phyloP scores from a whole-genome alignment of 1,140 invertebrate genomes.

The Gonioctena quinquepunctata region DNA sequence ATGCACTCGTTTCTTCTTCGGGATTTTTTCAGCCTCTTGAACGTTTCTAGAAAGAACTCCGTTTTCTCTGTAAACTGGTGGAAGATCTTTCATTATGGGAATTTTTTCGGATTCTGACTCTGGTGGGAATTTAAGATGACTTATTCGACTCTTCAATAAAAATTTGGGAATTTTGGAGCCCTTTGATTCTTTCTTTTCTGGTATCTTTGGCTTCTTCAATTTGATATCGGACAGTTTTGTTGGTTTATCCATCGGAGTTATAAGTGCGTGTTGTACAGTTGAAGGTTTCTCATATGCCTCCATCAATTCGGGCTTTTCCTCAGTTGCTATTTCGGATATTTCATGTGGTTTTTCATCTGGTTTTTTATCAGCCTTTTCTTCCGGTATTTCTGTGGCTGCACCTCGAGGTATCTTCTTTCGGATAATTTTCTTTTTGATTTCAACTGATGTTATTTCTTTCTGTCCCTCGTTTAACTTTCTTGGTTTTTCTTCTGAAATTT shows the following conservation, averaged over 20 bases:
- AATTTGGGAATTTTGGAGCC: slow-evolving; percentile 65
- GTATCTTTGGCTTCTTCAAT: slow-evolving; percentile 41
- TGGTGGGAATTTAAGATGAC: slow-evolving; percentile 64
- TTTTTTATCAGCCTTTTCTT: slow-evolving; percentile 2
- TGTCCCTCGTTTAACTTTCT: slow-evolving; percentile 20
- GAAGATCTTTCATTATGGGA: slow-evolving; percentile 59
- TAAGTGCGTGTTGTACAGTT: slow-evolving; percentile 30
- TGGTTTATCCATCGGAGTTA: slow-evolving; percentile 25
- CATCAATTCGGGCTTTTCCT: slow-evolving; percentile 15
- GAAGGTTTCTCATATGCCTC: slow-evolving; percentile 16
- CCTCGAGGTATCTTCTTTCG: slow-evolving; percentile 24
- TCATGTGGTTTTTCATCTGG: background rate
- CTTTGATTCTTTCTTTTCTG: slow-evolving; percentile 64
- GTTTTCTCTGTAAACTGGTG: slow-evolving; percentile 61
- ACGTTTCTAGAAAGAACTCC: slow-evolving; percentile 72
- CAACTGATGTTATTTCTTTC: background rate
- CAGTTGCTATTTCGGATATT: slow-evolving; percentile 1
- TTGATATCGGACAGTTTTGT: slow-evolving; percentile 34
- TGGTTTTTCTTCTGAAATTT: slow-evolving; percentile 16
- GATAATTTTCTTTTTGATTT: slow-evolving; percentile 25
- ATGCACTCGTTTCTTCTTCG: slow-evolving; percentile 58
- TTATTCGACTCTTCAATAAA: slow-evolving; percentile 68
- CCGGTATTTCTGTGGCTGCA: background rate
- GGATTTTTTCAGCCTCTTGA: slow-evolving; percentile 68
- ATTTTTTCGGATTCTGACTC: slow-evolving; percentile 54